Conservation (phyloP, 2,113 vertebrate species). For the Tautogolabrus adspersus region DNA sequence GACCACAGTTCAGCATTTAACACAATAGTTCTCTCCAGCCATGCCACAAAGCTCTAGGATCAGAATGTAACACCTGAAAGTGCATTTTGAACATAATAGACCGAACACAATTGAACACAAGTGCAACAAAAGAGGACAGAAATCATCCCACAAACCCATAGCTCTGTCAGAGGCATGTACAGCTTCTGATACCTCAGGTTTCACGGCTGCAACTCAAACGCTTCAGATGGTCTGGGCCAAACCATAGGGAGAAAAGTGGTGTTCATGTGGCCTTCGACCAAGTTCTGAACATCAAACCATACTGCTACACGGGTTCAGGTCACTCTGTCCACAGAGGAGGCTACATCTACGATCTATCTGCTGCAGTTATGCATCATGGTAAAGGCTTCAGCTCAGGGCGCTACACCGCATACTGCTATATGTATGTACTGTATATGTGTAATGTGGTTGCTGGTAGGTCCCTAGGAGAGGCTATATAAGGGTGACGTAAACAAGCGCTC, state of each 20-base stretch:
- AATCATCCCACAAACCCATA: conserved; percentile 95
- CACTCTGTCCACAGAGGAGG: conserved; percentile 90
- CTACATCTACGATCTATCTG: conserved; percentile 97
- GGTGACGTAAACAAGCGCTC: no score
- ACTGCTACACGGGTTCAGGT: conserved; percentile 93
- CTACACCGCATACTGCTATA: conserved; percentile 99
- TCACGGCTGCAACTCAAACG: conserved; percentile 99
- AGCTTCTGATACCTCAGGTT: conserved; percentile 99
- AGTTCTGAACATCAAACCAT: conserved; percentile 98
- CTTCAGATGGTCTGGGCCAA: conserved; percentile 99
- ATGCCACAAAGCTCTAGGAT: no score
- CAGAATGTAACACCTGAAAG: no score
- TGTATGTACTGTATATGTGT: no score
- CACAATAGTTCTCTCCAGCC: no score
- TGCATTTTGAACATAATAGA: no score
- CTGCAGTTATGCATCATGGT: conserved; percentile 99
- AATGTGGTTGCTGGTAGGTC: no score
- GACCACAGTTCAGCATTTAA: no score
- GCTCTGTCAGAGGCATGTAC: conserved; percentile 96
- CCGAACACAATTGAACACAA: no score
- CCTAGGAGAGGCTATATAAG: no score
- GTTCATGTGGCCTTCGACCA: conserved; percentile 99
- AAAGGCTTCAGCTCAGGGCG: conserved; percentile 99
- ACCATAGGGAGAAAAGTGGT: conserved; percentile 99
- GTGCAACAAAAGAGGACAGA: conserved; percentile 93